phyloP scores from a whole-genome alignment of 2,113 vertebrate genomes.

The Oophaga pumilio region DNA sequence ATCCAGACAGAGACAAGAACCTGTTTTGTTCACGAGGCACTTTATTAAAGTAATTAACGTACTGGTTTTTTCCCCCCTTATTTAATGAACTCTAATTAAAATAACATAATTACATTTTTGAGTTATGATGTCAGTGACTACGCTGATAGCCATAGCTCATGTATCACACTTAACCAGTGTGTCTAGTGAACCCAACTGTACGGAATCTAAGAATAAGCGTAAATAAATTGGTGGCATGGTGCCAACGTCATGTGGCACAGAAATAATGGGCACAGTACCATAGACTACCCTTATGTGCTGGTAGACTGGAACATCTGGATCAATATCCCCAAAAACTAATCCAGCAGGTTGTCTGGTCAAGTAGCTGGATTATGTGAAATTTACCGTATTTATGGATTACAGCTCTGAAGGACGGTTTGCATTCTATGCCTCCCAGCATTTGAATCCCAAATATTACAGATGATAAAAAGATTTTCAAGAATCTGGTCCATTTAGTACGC shows the following conservation, averaged over 20 bases:
- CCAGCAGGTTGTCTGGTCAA: neutral
- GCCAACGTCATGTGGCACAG: neutral
- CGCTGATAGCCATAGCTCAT: slow-evolving; percentile 39
- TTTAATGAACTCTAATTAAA: slow-evolving; percentile 54
- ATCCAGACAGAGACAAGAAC: slow-evolving; percentile 57
- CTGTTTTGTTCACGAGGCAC: slow-evolving; percentile 52
- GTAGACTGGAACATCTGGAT: neutral
- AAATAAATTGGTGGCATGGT: slow-evolving; percentile 7
- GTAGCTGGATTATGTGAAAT: neutral
- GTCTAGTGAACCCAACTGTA: slow-evolving; percentile 27
- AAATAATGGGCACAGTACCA: neutral
- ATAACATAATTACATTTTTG: slow-evolving; percentile 54
- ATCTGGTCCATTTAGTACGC: too few species aligned
- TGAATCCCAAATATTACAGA: too few species aligned
- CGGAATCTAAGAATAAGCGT: slow-evolving; percentile 1
- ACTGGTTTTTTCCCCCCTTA: neutral
- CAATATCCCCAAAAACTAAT: neutral
- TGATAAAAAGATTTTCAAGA: too few species aligned
- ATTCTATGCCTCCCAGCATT: too few species aligned
- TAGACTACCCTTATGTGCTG: neutral
- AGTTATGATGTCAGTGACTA: slow-evolving; percentile 47
- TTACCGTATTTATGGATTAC: too few species aligned
- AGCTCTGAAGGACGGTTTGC: too few species aligned
- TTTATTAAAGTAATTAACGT: slow-evolving; percentile 56
- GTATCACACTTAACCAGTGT: slow-evolving; percentile 33